phyloP scores from a whole-genome alignment of 2,797 vertebrate species.

The Vireo griseus region DNA sequence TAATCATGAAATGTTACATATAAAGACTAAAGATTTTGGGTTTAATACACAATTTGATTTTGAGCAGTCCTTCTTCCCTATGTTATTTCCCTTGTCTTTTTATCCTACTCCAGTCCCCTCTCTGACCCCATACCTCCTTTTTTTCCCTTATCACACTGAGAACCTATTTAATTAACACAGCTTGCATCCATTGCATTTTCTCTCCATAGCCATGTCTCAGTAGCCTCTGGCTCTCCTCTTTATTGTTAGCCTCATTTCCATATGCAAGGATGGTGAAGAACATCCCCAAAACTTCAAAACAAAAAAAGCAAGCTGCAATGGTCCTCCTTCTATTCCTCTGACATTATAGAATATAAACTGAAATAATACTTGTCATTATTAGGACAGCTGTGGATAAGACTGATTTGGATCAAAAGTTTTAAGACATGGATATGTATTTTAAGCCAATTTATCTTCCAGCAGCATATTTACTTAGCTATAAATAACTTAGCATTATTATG shows the following conservation, averaged over 20 bases:
- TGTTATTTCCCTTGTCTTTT: background rate
- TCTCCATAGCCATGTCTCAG: background rate
- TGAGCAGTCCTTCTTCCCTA: background rate
- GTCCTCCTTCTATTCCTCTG: background rate
- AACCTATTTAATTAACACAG: background rate
- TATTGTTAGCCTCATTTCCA: background rate
- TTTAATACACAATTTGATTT: background rate
- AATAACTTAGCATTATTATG: background rate
- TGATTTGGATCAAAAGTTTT: background rate
- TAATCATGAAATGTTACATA: background rate
- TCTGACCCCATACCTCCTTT: background rate
- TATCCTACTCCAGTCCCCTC: background rate
- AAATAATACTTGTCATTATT: background rate
- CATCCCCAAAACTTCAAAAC: background rate
- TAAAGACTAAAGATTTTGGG: background rate
- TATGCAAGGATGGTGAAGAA: background rate
- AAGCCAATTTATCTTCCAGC: background rate
- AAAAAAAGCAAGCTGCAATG: background rate
- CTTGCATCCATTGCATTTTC: background rate
- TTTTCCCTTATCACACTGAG: background rate
- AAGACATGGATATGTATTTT: background rate
- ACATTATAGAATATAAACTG: background rate
- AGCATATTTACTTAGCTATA: background rate
- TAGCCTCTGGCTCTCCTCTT: background rate
- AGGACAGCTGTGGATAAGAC: background rate